A percentile compares a stretch with the other conserved stretches of the same genome.
Conservation (phyloP, 2,888 invertebrate genomes). For the Lepidocyrtinus sp. region DNA sequence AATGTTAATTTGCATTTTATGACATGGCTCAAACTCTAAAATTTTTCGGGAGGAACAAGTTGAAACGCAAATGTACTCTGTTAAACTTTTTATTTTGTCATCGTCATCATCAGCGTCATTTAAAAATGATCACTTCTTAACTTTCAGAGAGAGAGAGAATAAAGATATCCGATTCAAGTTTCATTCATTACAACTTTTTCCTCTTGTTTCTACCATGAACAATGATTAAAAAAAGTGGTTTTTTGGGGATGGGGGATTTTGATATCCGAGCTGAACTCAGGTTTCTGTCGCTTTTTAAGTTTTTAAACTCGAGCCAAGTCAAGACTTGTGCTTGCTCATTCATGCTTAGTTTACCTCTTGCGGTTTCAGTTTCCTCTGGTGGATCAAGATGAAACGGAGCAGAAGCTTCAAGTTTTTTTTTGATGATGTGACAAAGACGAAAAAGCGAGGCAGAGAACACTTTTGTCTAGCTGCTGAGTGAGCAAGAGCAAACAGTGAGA, state of each 20-base stretch:
- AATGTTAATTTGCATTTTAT: constrained; percentile 13
- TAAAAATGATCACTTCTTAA: constrained; percentile 33
- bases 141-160: neutral
- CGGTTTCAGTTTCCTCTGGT: constrained; percentile 40
- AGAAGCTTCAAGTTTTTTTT: neutral
- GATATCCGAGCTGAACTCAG: constrained; percentile 10
- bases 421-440: constrained; percentile 9
- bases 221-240: constrained; percentile 6
- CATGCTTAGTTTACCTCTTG: constrained; percentile 53
- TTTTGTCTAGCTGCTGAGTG: constrained; percentile 32
- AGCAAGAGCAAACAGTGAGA: constrained; percentile 22
- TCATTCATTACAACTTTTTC: neutral
- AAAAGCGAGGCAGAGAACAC: neutral
- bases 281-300: neutral
- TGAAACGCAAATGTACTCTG: neutral
- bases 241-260: constrained; percentile 6
- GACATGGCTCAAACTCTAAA: constrained; percentile 4
- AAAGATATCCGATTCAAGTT: too few species aligned
- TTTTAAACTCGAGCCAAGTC: neutral
- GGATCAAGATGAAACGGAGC: constrained; percentile 14
- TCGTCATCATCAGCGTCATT: constrained; percentile 31
- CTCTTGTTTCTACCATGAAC: neutral
- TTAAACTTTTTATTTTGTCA: neutral
- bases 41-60: neutral
- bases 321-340: neutral